phyloP scores from a whole-genome alignment of 2,113 vertebrate genomes.

The Dryoscopus gambensis region DNA sequence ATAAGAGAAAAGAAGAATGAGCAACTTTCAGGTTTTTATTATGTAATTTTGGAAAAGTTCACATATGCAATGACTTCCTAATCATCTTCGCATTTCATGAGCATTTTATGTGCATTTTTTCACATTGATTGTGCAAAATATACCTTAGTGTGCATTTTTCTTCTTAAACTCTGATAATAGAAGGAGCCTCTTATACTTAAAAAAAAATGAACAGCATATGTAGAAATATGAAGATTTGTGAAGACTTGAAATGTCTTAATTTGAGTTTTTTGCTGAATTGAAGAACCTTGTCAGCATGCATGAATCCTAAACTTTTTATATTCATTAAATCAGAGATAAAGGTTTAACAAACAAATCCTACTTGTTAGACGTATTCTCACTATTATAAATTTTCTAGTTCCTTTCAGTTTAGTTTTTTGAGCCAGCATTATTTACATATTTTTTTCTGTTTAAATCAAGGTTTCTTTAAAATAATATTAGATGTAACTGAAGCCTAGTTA shows the following conservation, averaged over 20 bases:
- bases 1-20: background rate
- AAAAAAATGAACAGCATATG: background rate
- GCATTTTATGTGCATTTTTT: background rate
- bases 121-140: background rate
- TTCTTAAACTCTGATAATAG: background rate
- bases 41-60: background rate
- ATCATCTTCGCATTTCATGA: background rate
- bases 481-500: background rate
- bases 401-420: background rate
- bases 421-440: accelerated
- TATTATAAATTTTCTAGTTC: background rate
- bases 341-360: background rate
- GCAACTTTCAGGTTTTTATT: background rate
- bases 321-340: background rate
- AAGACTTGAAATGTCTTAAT: background rate
- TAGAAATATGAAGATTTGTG: background rate
- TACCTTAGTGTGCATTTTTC: background rate
- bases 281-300: background rate
- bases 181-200: background rate
- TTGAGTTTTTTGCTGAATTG: background rate
- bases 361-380: background rate
- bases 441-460: background rate
- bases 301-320: background rate
- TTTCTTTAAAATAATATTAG: background rate
- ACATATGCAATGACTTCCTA: background rate